Conservation (phyloP, 2,113 vertebrate species). For the Speoplatyrhinus poulsoni region DNA sequence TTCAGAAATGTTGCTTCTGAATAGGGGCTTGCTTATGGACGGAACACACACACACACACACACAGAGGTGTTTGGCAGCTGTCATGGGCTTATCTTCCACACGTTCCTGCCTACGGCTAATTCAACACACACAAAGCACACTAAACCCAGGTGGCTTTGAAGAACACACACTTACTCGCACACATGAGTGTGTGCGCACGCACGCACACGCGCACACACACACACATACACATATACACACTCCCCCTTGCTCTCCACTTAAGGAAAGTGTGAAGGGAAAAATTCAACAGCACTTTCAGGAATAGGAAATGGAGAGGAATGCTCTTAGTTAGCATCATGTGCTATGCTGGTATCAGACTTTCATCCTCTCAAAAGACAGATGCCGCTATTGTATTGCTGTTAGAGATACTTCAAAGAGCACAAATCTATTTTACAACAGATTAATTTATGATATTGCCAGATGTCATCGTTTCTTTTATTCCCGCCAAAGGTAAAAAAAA, state of each 20-base stretch:
- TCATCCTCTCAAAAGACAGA: conserved; percentile 34
- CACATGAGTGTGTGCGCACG: background rate
- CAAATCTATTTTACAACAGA: conserved; percentile 9
- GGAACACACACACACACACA: conserved; percentile 25
- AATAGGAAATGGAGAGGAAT: conserved; percentile 45
- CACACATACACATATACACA: conserved; percentile 30
- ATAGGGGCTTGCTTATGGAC: conserved; percentile 35
- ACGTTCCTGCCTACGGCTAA: conserved; percentile 55
- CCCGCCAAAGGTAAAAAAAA: background rate
- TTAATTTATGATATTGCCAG: background rate
- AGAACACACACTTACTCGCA: conserved; percentile 17
- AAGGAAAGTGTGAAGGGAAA: conserved; percentile 57
- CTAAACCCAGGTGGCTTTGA: conserved; percentile 40
- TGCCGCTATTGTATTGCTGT: background rate
- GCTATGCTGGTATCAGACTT: conserved; percentile 36
- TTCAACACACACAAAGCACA: conserved; percentile 49
- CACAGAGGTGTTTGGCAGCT: conserved; percentile 72
- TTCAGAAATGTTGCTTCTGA: conserved; percentile 51
- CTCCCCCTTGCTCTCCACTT: conserved; percentile 49
- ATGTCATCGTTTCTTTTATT: too few species aligned
- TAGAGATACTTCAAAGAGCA: conserved; percentile 20
- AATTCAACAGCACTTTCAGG: conserved; percentile 34
- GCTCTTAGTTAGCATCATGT: conserved; percentile 27
- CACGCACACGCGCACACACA: conserved; percentile 14
- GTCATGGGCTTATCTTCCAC: conserved; percentile 69